Conservation (phyloP, 1,140 invertebrate species). For the Marisa cornuarietis region DNA sequence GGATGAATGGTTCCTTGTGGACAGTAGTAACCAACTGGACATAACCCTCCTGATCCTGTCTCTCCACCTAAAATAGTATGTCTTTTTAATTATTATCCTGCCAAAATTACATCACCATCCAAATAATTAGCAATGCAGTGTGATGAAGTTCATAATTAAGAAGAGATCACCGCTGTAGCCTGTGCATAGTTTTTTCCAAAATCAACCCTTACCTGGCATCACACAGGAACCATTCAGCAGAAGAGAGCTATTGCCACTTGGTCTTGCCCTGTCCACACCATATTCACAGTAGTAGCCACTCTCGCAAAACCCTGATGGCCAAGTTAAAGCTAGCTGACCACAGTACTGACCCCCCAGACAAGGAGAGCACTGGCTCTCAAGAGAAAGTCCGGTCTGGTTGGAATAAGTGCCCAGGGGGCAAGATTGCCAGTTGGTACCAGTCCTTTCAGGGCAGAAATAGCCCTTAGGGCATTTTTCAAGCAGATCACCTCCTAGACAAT, state of each 20-base stretch:
- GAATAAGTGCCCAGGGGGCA: slow-evolving; percentile 60
- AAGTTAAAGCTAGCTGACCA: slow-evolving; percentile 35
- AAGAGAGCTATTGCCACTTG: slow-evolving; percentile 46
- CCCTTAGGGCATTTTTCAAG: slow-evolving; percentile 52
- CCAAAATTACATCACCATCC: no score
- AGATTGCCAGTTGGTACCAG: slow-evolving; percentile 56
- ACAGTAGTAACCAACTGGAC: slow-evolving; percentile 59
- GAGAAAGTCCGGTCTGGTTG: slow-evolving; percentile 55
- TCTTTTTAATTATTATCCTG: neutral
- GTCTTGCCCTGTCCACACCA: slow-evolving; percentile 53
- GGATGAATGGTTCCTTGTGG: slow-evolving; percentile 50
- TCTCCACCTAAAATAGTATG: slow-evolving; percentile 41
- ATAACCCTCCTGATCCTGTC: slow-evolving; percentile 53
- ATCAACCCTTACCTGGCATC: slow-evolving; percentile 32
- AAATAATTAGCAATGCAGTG: no score
- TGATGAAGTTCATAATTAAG: no score
- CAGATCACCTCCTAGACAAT: slow-evolving; percentile 53
- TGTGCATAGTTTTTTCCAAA: no score
- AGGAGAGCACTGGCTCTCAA: slow-evolving; percentile 45
- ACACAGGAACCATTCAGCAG: slow-evolving; percentile 38
- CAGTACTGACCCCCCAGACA: slow-evolving; percentile 60
- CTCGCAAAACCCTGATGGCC: slow-evolving; percentile 44
- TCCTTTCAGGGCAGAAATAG: slow-evolving; percentile 57
- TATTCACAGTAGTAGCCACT: slow-evolving; percentile 59
- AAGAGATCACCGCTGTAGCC: no score